A percentile compares a stretch with the other conserved stretches of the same genome.
phyloP scores from a whole-genome alignment of 2,797 vertebrate genomes.

The Hyperoplus lanceolatus region DNA sequence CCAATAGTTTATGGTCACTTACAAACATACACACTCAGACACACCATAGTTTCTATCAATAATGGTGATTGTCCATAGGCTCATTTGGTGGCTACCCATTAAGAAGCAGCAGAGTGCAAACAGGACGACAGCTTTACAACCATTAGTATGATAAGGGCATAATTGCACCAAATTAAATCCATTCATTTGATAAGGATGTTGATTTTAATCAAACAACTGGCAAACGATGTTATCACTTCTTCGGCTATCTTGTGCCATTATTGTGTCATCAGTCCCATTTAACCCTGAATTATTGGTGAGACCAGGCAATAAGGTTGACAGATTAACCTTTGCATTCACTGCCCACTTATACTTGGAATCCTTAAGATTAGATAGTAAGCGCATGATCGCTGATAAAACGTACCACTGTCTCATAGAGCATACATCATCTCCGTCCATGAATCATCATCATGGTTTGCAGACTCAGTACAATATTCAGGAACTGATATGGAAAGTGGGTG shows the following conservation, averaged over 20 bases:
- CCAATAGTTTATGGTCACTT: not conserved
- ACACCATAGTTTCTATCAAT: not conserved
- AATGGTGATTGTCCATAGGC: slow-evolving; percentile 17
- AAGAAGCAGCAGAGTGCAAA: slow-evolving; percentile 38
- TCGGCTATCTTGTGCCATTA: slow-evolving; percentile 10
- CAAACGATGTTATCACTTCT: slow-evolving; percentile 22
- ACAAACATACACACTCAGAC: slow-evolving; percentile 10
- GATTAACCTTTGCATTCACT: slow-evolving; percentile 12
- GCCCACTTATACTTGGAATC: slow-evolving; percentile 3
- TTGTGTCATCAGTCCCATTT: slow-evolving; percentile 14
- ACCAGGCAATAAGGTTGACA: slow-evolving; percentile 10
- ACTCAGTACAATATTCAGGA: slow-evolving; percentile 30
- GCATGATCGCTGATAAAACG: not conserved
- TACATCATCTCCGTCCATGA: not conserved
- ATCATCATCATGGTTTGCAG: slow-evolving; percentile 19
- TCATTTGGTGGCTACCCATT: slow-evolving; percentile 45
- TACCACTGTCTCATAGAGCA: not conserved
- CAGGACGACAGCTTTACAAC: slow-evolving; percentile 19
- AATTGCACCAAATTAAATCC: slow-evolving; percentile 42
- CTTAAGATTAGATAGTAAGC: slow-evolving; percentile 11
- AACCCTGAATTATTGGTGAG: slow-evolving; percentile 8
- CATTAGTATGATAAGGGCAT: slow-evolving; percentile 35
- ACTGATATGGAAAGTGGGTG: not conserved
- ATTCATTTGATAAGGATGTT: slow-evolving; percentile 42
- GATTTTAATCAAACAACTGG: slow-evolving; percentile 35